A percentile compares a stretch with the other conserved stretches of the same genome.
Evolutionary conservation across 2,888 invertebrate species (phyloP).

Genomic region (Ophonus ardosiacus): DNA sequence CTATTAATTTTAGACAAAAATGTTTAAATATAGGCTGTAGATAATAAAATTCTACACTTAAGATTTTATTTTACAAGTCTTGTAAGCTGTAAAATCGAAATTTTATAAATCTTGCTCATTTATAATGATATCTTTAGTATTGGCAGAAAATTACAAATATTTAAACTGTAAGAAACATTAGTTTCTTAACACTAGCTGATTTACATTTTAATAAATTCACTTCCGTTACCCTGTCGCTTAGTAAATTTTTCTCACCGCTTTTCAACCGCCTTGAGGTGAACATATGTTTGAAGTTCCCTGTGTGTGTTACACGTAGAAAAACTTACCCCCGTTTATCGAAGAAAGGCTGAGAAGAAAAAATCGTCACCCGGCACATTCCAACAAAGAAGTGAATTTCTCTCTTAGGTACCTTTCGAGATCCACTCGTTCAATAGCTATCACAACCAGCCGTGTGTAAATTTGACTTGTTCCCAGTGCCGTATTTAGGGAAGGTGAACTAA

Average conservation of each 20-base stretch:
- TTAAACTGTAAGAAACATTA: no score
- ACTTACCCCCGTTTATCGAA: neutral
- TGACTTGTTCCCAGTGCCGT: conserved; percentile 15
- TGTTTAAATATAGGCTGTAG: no score
- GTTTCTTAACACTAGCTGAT: neutral
- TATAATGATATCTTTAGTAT: no score
- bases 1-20: no score
- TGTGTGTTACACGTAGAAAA: conserved; percentile 2
- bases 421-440: conserved; percentile 31
- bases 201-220: neutral
- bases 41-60: no score
- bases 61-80: no score
- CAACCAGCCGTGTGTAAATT: conserved; percentile 29
- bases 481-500: neutral
- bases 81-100: no score
- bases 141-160: no score
- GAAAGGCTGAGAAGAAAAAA: conserved; percentile 19
- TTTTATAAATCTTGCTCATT: no score
- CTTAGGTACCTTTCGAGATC: conserved; percentile 16
- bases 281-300: conserved; percentile 11
- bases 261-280: neutral
- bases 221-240: neutral
- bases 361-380: conserved; percentile 39
- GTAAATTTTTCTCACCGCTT: neutral
- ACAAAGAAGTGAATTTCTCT: conserved; percentile 40